phyloP scores from a whole-genome alignment of 2,888 invertebrate genomes.

The Neocrepidodera transversa region DNA sequence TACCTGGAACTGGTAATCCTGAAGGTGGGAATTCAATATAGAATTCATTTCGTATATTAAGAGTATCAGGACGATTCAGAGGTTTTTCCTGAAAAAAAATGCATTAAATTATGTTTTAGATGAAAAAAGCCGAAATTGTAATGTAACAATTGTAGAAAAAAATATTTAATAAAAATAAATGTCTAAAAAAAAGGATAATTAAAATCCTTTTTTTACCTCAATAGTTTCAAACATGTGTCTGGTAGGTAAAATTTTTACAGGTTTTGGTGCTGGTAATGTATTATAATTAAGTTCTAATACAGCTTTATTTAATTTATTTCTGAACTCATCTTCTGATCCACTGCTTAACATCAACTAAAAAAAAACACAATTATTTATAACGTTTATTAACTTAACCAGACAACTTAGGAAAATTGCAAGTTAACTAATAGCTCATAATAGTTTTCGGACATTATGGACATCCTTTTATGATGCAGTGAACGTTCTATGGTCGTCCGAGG shows the following conservation, averaged over 20 bases:
- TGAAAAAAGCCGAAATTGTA: too few species aligned
- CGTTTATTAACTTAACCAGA: not conserved
- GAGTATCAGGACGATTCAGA: conserved; percentile 48
- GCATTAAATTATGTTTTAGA: too few species aligned
- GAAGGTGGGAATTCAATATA: conserved; percentile 65
- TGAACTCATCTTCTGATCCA: conserved; percentile 53
- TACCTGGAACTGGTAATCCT: conserved; percentile 62
- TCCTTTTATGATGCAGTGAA: too few species aligned
- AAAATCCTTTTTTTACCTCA: too few species aligned
- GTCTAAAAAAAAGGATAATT: not conserved
- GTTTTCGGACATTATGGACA: too few species aligned
- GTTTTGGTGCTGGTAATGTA: conserved; percentile 64
- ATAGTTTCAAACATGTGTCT: conserved; percentile 55
- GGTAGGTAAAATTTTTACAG: conserved; percentile 54
- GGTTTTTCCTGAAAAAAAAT: conserved; percentile 52
- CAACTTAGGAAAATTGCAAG: too few species aligned
- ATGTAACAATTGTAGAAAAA: too few species aligned
- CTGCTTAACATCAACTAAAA: conserved; percentile 51
- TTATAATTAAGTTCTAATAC: conserved; percentile 61
- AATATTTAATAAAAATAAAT: not conserved
- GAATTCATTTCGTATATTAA: conserved; percentile 56
- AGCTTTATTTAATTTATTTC: conserved; percentile 51
- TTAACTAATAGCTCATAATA: too few species aligned
- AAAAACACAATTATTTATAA: conserved; percentile 20
- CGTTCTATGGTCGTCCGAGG: too few species aligned